Percentiles rank a stretch among this genome's conserved stretches.
Evolutionary conservation across 2,113 vertebrate species (phyloP).

Genomic region (Syngnathus floridae): DNA sequence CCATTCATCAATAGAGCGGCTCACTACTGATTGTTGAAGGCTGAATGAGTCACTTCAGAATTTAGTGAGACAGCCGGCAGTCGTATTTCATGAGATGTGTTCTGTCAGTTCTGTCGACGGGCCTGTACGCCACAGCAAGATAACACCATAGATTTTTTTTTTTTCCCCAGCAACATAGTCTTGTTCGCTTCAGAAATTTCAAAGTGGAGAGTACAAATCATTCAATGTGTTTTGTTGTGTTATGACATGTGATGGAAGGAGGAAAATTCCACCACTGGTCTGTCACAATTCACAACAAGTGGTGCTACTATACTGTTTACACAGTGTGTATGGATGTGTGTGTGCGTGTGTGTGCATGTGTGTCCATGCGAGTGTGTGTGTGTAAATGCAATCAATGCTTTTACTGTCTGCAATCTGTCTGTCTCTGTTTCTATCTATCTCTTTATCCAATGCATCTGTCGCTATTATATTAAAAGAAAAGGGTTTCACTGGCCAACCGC

Average conservation of each 20-base stretch:
- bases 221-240: conserved; percentile 31
- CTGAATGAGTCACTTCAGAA: conserved; percentile 35
- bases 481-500: conserved; percentile 9
- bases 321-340: too few relatives aligned
- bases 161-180: conserved; percentile 4
- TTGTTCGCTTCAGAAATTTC: conserved; percentile 13
- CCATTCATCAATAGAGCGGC: conserved; percentile 23
- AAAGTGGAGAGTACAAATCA: conserved; percentile 40
- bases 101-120: conserved; percentile 37
- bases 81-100: conserved; percentile 31
- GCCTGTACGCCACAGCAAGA: conserved; percentile 11
- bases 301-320: background rate
- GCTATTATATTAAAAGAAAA: background rate
- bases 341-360: too few relatives aligned
- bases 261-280: background rate
- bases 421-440: background rate
- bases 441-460: background rate
- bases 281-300: conserved; percentile 1
- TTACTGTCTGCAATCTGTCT: background rate
- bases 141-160: conserved; percentile 36
- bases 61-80: conserved; percentile 35
- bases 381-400: too few relatives aligned
- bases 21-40: conserved; percentile 26
- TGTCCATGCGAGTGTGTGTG: too few relatives aligned
- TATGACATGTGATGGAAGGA: conserved; percentile 15